Evolutionary conservation across 2,888 invertebrate species (phyloP), one percentile per base, ranked within the genome.

Genomic region (Heteromurus nitidus): DNA sequence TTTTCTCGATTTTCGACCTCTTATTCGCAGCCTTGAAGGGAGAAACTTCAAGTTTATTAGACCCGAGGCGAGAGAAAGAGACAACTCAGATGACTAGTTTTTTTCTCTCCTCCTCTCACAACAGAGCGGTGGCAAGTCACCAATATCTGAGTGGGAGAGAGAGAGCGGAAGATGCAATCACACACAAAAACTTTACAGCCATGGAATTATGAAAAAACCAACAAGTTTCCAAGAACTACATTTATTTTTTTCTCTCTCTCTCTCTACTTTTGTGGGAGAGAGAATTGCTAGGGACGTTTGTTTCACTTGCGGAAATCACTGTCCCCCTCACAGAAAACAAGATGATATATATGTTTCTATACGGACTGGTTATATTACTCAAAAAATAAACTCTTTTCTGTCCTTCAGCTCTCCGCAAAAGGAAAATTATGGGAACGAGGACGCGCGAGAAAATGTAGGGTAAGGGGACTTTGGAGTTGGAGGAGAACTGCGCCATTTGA

Each of bases 141-240:
- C n/a, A 47, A 16, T 47, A 36, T 36, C 5, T 36, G 13, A 9
- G 36, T 47, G 47, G 47, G 3, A 47, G 11, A 47, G 11, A 47
- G 47, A 47, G 36, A 47, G 47, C 11, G n/a, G 3, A n/a, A n/a
- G 47, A 22, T 42, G 64, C 13, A 36, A n/a, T n/a, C 64, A 42
- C 42, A 2, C 64, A 22, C 64, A 18, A 64, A 64, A 64, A 64
- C 42, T 64, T 64, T 64, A 64, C 22, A 64, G 24, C 20, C 62
- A 30, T 31, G 60, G 2, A 60, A 18, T 60, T 30, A 30, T 30
- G 31, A 30, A 60, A 60, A 60, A 60, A 24, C 58, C 60, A 60
- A 60, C 60, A 60, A 60, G 55, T 55, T 55, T 26, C 36, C 36
- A 44, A 2, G 44, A 44, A n/a, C 44, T 9, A 44, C 44, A 3